Conservation (phyloP, 2,797 vertebrate species). For the Spinus olivaceus region DNA sequence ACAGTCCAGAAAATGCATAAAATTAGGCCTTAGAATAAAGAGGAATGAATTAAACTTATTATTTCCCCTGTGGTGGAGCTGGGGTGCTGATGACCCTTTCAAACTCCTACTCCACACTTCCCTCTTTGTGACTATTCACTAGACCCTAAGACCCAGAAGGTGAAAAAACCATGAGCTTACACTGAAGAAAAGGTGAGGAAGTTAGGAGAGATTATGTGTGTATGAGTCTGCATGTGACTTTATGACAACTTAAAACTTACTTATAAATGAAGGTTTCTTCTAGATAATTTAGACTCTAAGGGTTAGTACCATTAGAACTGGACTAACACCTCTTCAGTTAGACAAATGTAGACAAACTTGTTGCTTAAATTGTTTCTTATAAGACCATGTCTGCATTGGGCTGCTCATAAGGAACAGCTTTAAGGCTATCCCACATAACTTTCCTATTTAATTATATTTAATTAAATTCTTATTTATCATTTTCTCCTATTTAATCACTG, state of each 20-base stretch:
- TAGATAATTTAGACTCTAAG: background rate
- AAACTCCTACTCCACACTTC: background rate
- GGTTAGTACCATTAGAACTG: background rate
- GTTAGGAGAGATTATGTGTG: background rate
- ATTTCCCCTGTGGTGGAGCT: rapidly evolving
- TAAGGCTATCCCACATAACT: background rate
- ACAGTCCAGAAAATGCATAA: background rate
- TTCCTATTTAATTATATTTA: background rate
- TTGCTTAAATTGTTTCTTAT: background rate
- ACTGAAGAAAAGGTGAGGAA: background rate
- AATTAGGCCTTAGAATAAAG: background rate
- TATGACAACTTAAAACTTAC: background rate
- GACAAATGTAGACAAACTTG: rapidly evolving
- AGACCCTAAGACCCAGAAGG: background rate
- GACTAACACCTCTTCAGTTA: background rate
- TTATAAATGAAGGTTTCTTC: background rate
- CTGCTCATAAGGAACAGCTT: background rate
- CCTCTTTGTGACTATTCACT: background rate
- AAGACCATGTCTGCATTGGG: background rate
- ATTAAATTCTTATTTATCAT: background rate
- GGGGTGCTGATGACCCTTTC: background rate
- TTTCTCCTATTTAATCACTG: background rate
- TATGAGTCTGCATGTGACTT: background rate
- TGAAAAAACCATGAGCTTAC: rapidly evolving
- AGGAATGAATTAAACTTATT: background rate